Conservation (phyloP, 2,113 vertebrate species). For the Pholis gunnellus region DNA sequence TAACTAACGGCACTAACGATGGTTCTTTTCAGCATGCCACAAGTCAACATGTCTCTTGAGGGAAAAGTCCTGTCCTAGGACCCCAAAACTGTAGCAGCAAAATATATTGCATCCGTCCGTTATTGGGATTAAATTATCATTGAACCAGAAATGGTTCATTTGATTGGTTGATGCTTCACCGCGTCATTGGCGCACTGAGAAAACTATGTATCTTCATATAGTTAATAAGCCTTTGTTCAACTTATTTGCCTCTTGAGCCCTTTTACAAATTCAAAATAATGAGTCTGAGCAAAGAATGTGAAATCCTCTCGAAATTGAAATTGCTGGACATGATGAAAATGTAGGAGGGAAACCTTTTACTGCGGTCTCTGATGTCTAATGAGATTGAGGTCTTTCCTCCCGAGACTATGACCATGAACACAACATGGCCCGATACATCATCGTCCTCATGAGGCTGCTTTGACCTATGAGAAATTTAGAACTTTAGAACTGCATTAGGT, state of each 20-base stretch:
- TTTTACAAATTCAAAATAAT: slow-evolving; percentile 24
- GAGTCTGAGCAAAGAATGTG: slow-evolving; percentile 21
- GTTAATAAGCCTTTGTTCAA: neutral
- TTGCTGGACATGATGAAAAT: neutral
- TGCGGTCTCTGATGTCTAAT: neutral
- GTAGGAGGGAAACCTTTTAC: neutral
- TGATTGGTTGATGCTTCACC: neutral
- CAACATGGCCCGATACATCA: slow-evolving; percentile 16
- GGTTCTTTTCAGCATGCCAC: no score
- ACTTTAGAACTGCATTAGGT: slow-evolving; percentile 3
- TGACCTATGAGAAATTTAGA: slow-evolving; percentile 14
- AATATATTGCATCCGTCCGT: no score
- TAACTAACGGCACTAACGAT: no score
- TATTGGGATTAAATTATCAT: no score
- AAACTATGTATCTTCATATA: no score
- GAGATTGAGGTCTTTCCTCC: slow-evolving; percentile 6
- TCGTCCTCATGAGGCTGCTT: slow-evolving; percentile 18
- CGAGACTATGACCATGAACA: slow-evolving; percentile 2
- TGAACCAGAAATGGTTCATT: no score
- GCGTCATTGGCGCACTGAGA: no score
- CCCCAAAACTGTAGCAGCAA: no score
- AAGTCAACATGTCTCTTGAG: no score
- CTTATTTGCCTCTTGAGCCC: slow-evolving; percentile 12
- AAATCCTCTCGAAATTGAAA: slow-evolving; percentile 27
- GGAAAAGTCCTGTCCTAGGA: no score